Percentiles rank a stretch among this genome's conserved stretches.
Evolutionary conservation across 2,888 invertebrate genomes (phyloP).

Genomic region (Magallana nippona): DNA sequence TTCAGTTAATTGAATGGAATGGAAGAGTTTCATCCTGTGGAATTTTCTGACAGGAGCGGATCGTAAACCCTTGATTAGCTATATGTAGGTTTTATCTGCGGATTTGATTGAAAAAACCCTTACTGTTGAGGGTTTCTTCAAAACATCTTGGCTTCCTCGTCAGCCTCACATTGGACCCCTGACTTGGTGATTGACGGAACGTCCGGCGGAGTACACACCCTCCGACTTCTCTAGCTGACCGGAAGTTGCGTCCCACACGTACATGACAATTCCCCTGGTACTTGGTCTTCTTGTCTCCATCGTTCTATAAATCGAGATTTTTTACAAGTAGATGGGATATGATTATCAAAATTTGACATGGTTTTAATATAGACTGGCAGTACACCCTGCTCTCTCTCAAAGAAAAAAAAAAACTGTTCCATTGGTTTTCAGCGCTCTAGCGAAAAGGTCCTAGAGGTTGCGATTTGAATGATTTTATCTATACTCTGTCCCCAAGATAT

Average conservation of each 20-base stretch:
- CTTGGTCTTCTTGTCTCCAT: not conserved
- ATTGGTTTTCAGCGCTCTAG: no score
- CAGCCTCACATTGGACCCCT: conserved; percentile 5
- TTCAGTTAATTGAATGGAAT: no score
- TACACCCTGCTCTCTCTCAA: no score
- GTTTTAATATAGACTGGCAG: no score
- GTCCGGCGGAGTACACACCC: not conserved
- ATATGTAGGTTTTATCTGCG: no score
- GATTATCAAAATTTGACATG: not conserved
- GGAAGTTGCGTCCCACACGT: conserved; percentile 32
- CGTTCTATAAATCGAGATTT: not conserved
- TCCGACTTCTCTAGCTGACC: conserved; percentile 8
- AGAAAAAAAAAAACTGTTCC: no score
- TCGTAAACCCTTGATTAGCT: no score
- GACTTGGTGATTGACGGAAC: not conserved
- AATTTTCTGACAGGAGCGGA: no score
- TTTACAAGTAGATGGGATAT: not conserved
- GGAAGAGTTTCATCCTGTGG: no score
- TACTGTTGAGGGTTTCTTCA: conserved; percentile 29
- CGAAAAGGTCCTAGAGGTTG: no score
- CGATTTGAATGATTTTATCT: no score
- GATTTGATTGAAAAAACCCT: not conserved
- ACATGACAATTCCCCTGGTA: conserved; percentile 26
- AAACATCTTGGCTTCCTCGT: conserved; percentile 17
- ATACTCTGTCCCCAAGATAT: no score